Base-by-base conservation (phyloP, 2,797 vertebrate species). In the Diplodus puntazzo region DNA sequence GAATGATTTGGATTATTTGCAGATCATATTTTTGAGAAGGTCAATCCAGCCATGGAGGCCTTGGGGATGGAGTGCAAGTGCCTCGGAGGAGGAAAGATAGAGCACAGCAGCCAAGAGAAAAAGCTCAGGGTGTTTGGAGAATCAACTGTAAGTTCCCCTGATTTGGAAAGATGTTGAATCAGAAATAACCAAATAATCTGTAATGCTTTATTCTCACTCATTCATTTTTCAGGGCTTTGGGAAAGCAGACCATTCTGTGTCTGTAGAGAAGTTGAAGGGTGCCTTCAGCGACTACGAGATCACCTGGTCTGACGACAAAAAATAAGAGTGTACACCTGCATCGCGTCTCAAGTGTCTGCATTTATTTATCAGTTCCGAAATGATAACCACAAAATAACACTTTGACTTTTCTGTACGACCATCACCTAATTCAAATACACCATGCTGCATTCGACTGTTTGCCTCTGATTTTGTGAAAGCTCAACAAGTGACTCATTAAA, bases 11-110 rank as follows among this genome's bases (percentile, higher is more conserved):
- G 16, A 21, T 63, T 1, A 64, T 74, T 88, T 90, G n/a, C 89
- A 98, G 97, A 97, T 95, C 96, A 98, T 68, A 97, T 98, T 85
- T 97, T 97, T 95, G 97, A 98, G 64, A 97, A 97, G 83, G 87
- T 98, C 69, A 94, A 52, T 45, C 96, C 96, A 1, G 95, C 96
- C 43, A 91, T 98, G 95, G 95, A 97, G 76, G 91, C 94, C 45
- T 87, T 97, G 77, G 97, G 97, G 20, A 92, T 97, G 73, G 95
- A 96, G 80, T 96, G 97, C 82, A 94, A 92, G 73, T 97, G 97
- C 76, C 96, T 97, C 0, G 97, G 97, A 85, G 97, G 97, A 83
- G 97, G 97, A 5, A 98, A 97, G 89, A 97, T 98, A 5, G 96
- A 98, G 68, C 97, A 97, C 87, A 96, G 96, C 88, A 95, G 87